These are phyloP conservation scores for Muricea muricata DNA, from an alignment of 92 coral and sea anemone genomes.

Conservation along the genomic window DNA sequence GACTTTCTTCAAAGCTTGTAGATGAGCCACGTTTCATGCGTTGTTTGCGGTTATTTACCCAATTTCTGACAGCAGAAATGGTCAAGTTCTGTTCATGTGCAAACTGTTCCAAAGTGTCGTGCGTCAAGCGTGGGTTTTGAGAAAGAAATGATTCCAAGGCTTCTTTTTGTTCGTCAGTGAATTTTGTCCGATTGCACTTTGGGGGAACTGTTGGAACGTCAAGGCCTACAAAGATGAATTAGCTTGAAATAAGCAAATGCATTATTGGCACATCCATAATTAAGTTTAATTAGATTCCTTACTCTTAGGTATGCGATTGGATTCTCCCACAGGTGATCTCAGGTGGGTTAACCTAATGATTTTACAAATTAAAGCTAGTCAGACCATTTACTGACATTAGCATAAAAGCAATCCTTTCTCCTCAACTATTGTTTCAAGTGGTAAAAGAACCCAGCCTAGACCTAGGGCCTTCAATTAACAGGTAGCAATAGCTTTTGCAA, in stretches of 20 bases:
- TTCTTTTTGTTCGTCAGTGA: constrained; percentile 36
- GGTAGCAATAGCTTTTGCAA: too few relatives aligned
- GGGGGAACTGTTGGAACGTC: constrained; percentile 22
- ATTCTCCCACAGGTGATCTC: too few relatives aligned
- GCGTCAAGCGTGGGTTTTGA: constrained; percentile 32
- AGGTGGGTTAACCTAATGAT: too few relatives aligned
- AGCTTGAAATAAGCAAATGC: too few relatives aligned
- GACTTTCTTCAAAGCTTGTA: constrained; percentile 22
- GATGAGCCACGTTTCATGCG: constrained; percentile 27
- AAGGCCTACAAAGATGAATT: constrained; percentile 13
- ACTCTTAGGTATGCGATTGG: too few relatives aligned
- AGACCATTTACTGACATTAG: too few relatives aligned
- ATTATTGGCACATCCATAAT: too few relatives aligned
- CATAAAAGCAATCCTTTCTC: too few relatives aligned
- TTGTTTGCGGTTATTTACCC: constrained; percentile 46
- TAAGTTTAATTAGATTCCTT: not conserved
- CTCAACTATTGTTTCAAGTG: too few relatives aligned
- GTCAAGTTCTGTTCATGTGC: constrained; percentile 36
- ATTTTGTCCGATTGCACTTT: constrained; percentile 34
- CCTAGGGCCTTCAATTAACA: too few relatives aligned
- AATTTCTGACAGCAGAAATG: constrained; percentile 41
- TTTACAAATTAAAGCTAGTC: too few relatives aligned
- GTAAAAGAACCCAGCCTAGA: too few relatives aligned
- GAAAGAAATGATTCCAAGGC: constrained; percentile 28
- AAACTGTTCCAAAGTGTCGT: constrained; percentile 31